Percentiles rank a stretch among this genome's conserved stretches.
These are phyloP conservation scores for Lacerta agilis DNA, from an alignment of 2,797 vertebrate genomes.

Conservation along the genomic window DNA sequence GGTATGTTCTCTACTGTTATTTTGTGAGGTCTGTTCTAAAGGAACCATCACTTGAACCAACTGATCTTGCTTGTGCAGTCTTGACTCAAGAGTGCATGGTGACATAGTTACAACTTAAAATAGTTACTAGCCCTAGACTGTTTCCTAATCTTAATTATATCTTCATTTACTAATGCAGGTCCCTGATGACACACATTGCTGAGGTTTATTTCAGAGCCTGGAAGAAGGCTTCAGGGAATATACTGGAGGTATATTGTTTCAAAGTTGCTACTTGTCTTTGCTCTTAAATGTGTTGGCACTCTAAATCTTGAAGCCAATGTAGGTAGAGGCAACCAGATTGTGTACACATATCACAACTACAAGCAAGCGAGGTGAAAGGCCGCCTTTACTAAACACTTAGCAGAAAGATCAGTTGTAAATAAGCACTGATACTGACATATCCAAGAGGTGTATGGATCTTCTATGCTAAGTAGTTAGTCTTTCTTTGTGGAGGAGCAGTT, in stretches of 20 bases:
- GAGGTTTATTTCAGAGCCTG: conserved; percentile 97
- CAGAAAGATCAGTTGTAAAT: neutral
- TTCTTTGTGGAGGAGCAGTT: neutral
- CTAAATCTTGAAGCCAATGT: neutral
- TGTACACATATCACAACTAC: neutral
- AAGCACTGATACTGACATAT: neutral
- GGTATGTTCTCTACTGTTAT: neutral
- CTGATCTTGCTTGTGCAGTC: too few species aligned
- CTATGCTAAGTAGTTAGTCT: neutral
- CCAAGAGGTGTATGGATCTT: neutral
- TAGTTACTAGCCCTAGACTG: neutral
- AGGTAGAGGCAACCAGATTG: neutral
- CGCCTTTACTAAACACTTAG: neutral
- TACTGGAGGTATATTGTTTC: conserved; percentile 78
- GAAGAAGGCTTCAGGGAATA: conserved; percentile 89
- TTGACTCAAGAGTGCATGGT: too few species aligned
- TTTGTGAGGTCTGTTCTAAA: neutral
- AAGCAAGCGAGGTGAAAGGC: neutral
- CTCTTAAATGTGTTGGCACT: neutral
- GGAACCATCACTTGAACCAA: neutral
- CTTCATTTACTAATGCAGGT: conserved; percentile 71
- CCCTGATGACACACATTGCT: conserved; percentile 77
- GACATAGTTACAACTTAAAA: too few species aligned
- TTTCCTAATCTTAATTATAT: neutral
- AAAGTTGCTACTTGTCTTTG: neutral